Evolutionary conservation across 2,113 vertebrate species (phyloP), one percentile per base, ranked within the genome.

Genomic region (Dromaius novaehollandiae): DNA sequence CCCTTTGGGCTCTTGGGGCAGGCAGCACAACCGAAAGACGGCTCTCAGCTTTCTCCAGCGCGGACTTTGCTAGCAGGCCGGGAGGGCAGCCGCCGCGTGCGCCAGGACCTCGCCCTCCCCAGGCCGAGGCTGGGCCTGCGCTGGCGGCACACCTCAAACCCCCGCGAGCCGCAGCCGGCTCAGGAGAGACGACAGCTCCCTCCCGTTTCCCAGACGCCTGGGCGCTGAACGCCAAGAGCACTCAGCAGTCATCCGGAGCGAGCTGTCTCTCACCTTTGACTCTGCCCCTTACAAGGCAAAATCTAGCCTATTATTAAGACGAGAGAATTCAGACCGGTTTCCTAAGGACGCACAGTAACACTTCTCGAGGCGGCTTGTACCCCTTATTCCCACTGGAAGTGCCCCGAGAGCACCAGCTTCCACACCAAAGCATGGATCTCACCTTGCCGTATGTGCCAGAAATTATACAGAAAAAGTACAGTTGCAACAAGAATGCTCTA

Each of bases 141-240:
- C 20, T 6, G 5, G 64, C 2, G 13, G 3, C 3, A 7, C 6
- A 11, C 1, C 1, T 15, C 13, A 46, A 26, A 16, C 20, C 9
- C 13, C n/a, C n/a, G n/a, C n/a, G n/a, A n/a, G n/a, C n/a, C n/a
- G n/a, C n/a, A n/a, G n/a, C n/a, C n/a, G n/a, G n/a, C 89, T 22
- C 21, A 44, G 68, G 14, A 44, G 7, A 7, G 1, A 16, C 1
- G 0, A 30, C 58, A 36, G 32, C 50, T 32, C n/a, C 24, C 22
- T 8, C 7, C 20, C n/a, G 50, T 17, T 17, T 56, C 38, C 76
- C 56, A 48, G 40, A 24, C 11, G 13, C 50, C 50, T 34, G 24
- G 22, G 30, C 26, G 20, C 50, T 2, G 21, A 56, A 44, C 11
- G 13, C 11, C 6, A 13, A 75, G 68, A 42, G 46, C 46, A 36